These are phyloP conservation scores for Heterodera filipjevi DNA, from an alignment of 2,888 invertebrate species.

Conservation along the genomic window DNA sequence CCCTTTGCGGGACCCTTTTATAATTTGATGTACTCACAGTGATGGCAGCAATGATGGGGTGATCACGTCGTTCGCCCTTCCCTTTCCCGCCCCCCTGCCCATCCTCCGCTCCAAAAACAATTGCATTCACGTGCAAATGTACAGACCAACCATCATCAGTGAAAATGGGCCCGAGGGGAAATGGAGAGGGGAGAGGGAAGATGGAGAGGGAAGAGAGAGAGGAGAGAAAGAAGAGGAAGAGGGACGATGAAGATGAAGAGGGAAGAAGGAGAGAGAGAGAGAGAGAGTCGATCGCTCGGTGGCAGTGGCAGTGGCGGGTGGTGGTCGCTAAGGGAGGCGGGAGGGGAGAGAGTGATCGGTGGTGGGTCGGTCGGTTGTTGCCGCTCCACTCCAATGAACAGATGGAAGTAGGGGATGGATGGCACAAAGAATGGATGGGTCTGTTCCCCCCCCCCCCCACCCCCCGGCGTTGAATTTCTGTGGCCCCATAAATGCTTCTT, in stretches of 20 bases:
- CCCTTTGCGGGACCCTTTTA: neutral
- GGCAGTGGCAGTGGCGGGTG: too few species aligned
- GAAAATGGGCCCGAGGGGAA: too few species aligned
- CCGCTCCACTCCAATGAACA: neutral
- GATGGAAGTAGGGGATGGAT: neutral
- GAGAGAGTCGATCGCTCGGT: too few species aligned
- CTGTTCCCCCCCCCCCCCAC: too few species aligned
- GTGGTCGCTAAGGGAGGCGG: too few species aligned
- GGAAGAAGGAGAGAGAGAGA: too few species aligned
- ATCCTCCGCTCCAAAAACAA: neutral
- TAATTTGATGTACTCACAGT: slow-evolving; percentile 1
- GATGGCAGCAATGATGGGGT: neutral
- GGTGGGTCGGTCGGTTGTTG: slow-evolving; percentile 4
- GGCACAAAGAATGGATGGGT: neutral
- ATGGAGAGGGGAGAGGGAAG: too few species aligned
- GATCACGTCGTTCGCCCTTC: neutral
- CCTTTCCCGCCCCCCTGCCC: neutral
- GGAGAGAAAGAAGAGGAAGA: too few species aligned
- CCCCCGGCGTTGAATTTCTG: too few species aligned
- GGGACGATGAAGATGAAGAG: too few species aligned
- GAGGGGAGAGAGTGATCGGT: neutral
- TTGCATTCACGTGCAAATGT: slow-evolving; percentile 7
- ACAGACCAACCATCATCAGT: neutral
- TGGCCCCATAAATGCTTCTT: too few species aligned
- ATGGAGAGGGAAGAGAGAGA: too few species aligned